Base-by-base conservation (phyloP, 1,140 invertebrate genomes). In the Oncopeltus fasciatus region DNA sequence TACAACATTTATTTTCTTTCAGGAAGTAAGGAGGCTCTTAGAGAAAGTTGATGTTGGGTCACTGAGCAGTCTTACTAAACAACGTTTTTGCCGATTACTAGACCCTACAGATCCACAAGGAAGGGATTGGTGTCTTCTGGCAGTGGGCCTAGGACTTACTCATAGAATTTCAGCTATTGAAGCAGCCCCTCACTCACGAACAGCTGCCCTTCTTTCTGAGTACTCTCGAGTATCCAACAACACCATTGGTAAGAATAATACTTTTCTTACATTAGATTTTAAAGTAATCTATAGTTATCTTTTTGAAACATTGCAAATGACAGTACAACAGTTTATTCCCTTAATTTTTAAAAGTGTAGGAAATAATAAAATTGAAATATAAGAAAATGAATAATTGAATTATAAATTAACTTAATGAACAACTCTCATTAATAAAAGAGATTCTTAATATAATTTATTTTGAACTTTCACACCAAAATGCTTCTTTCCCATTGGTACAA, bases 101-200 rank as follows among this genome's bases (percentile, higher is more conserved):
- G 89, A 92, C 74, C 85, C 87, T 1, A 80, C 84, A 8, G 87
- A 91, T 70, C 77, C 81, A 2, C 82, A 88, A 69, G 89, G 89
- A 12, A 76, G 83, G 65, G 88, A 92, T 70, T 91, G 88, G 88
- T 89, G 86, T 71, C 75, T 92, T 60, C 71, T 92, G 28, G 87
- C 87, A 3, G 81, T 91, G 1, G 77, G 82, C 63, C 72, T 91
- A 28, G 87, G 86, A 24, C 73, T 68, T 2, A 61, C 61, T 21
- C 44, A 63, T 27, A 65, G 63, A 33, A 61, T 69, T 21, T 59
- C 66, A n/a, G 9, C 53, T 16, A 64, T 68, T 26, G 68, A 69
- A 47, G 57, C 59, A 28, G 49, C 61, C 26, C 27, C 47, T 20
- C 53, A 63, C 29, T 68, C 67, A 44, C 62, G 60, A 29, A 68